These are phyloP conservation scores for Lamellibrachia satsuma DNA, from an alignment of 2,888 invertebrate genomes.

Conservation along the genomic window DNA sequence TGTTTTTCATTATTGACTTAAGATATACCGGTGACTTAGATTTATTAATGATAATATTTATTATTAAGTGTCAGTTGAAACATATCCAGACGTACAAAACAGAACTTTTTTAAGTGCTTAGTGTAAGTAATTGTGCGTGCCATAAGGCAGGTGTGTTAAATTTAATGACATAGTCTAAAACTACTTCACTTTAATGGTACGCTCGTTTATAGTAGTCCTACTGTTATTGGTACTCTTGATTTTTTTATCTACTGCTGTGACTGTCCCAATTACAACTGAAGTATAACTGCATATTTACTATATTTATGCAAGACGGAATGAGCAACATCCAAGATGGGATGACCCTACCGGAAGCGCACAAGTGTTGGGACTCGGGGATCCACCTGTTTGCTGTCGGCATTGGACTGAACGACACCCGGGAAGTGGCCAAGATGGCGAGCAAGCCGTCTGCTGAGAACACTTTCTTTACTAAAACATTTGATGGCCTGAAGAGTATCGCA, in stretches of 20 bases:
- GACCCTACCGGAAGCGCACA: slow-evolving; percentile 43
- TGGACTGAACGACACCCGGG: slow-evolving; percentile 31
- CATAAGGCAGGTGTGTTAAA: background rate
- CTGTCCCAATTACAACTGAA: background rate
- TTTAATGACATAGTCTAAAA: background rate
- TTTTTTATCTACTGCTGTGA: background rate
- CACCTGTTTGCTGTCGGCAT: slow-evolving; percentile 46
- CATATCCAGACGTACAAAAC: too few species aligned
- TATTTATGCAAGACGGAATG: slow-evolving; percentile 40
- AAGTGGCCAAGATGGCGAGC: slow-evolving; percentile 22
- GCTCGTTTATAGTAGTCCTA: background rate
- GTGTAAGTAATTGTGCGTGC: too few species aligned
- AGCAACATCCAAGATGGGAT: slow-evolving; percentile 35
- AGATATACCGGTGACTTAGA: too few species aligned
- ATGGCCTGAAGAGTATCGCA: slow-evolving; percentile 25
- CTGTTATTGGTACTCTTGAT: background rate
- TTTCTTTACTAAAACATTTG: slow-evolving; percentile 21
- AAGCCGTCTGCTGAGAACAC: background rate
- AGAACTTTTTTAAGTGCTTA: too few species aligned
- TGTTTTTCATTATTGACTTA: too few species aligned
- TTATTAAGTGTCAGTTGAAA: too few species aligned
- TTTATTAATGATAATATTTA: too few species aligned
- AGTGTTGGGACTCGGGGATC: slow-evolving; percentile 39
- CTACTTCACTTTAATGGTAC: background rate
- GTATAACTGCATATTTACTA: slow-evolving; percentile 24